Conservation (phyloP, 2,113 vertebrate species). For the Alethe diademata region DNA sequence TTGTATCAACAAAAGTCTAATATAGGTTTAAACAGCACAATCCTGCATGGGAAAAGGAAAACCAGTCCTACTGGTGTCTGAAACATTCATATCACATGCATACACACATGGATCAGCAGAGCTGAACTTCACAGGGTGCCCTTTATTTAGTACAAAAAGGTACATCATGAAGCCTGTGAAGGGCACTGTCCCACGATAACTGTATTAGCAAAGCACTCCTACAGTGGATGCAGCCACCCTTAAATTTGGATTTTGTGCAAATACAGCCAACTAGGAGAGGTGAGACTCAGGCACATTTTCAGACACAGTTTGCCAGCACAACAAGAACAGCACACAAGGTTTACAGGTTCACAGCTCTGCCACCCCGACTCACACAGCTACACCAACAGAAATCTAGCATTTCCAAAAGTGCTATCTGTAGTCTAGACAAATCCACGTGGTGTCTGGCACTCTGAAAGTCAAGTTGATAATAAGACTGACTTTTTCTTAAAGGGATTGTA, state of each 20-base stretch:
- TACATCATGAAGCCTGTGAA: background rate
- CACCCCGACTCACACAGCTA: background rate
- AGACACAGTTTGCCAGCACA: background rate
- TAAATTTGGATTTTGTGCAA: background rate
- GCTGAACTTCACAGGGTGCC: background rate
- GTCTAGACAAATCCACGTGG: constrained; percentile 9
- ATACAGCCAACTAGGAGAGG: background rate
- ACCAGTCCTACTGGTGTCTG: too few species aligned
- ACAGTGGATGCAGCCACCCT: rapidly evolving
- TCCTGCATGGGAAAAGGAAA: background rate
- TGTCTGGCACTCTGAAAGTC: background rate
- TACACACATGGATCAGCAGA: background rate
- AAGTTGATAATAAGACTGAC: background rate
- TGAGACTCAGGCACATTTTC: background rate
- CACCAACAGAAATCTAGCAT: background rate
- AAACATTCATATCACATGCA: background rate
- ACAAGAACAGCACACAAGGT: background rate
- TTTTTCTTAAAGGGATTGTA: background rate
- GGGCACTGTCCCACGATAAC: background rate
- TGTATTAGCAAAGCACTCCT: background rate
- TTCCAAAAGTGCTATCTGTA: background rate
- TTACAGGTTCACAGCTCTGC: background rate
- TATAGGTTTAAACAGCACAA: background rate
- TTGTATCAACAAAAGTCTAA: background rate
- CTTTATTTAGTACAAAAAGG: background rate